Conservation (phyloP, 2,888 invertebrate genomes). For the Eristalinus aeneus region DNA sequence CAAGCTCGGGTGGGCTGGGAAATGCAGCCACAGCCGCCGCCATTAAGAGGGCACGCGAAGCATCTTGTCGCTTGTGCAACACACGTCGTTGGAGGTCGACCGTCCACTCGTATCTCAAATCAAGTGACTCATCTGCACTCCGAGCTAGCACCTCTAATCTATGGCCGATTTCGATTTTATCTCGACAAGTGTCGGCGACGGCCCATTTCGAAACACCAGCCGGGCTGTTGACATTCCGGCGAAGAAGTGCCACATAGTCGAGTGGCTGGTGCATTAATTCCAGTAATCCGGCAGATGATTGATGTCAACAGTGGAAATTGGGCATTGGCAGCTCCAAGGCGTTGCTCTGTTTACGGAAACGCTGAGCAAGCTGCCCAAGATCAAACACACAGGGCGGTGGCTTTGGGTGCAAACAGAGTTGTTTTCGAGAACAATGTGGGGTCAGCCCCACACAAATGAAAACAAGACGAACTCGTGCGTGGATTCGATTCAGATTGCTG, state of each 20-base stretch:
- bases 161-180: slow-evolving; percentile 16
- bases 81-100: background rate
- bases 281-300: slow-evolving; percentile 6
- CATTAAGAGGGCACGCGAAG: slow-evolving; percentile 2
- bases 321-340: background rate
- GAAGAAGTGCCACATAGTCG: background rate
- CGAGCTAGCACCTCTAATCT: slow-evolving; percentile 11
- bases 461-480: background rate
- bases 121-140: slow-evolving; percentile 9
- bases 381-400: background rate
- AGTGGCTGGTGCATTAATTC: slow-evolving; percentile 34
- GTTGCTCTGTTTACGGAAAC: background rate
- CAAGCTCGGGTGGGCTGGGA: background rate
- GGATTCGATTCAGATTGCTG: background rate
- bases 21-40: background rate
- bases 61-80: background rate
- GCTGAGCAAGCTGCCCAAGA: background rate
- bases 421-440: background rate
- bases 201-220: background rate
- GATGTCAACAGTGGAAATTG: slow-evolving; percentile 5
- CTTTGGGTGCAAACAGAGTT: background rate
- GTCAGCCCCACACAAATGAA: background rate
- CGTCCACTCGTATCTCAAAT: slow-evolving; percentile 10
- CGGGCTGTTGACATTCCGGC: background rate
- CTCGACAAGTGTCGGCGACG: background rate